These are phyloP conservation scores for Sebastes vulpes DNA, from an alignment of 2,797 vertebrate genomes.

Conservation along the genomic window DNA sequence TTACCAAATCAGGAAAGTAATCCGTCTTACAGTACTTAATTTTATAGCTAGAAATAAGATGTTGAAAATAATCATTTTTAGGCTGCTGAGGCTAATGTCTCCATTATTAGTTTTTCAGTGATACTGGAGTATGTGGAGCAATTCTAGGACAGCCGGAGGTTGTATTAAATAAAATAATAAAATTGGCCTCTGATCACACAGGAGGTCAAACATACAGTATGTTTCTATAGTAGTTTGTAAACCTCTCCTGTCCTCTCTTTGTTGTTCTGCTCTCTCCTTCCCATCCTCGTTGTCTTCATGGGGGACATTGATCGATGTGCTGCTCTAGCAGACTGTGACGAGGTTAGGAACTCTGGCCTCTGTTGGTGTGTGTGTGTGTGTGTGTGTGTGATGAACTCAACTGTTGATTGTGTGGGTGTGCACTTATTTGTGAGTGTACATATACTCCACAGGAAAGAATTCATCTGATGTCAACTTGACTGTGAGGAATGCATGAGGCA, in stretches of 20 bases:
- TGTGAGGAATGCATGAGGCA: conserved; percentile 17
- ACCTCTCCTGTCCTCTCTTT: conserved; percentile 15
- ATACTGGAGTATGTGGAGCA: background rate
- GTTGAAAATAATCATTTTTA: background rate
- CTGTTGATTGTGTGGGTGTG: conserved; percentile 28
- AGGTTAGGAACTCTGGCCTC: conserved; percentile 70
- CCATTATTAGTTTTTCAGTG: background rate
- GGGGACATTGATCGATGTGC: conserved; percentile 75
- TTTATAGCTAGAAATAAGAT: background rate
- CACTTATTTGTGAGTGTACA: conserved; percentile 5
- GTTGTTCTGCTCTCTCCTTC: conserved; percentile 18
- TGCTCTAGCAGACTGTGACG: conserved; percentile 67
- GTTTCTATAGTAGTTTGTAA: conserved; percentile 24
- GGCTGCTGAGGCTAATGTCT: background rate
- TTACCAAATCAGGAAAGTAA: conserved; percentile 15
- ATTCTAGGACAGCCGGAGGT: background rate
- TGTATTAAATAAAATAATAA: background rate
- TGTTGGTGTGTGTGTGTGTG: conserved; percentile 8
- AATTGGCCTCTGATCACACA: background rate
- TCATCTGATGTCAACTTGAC: conserved; percentile 28
- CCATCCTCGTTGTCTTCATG: conserved; percentile 61
- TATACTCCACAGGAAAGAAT: conserved; percentile 15
- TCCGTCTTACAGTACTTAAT: background rate
- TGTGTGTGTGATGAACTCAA: conserved; percentile 48
- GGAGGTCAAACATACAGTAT: conserved; percentile 12